Evolutionary conservation across 2,113 vertebrate genomes (phyloP), one percentile per base, ranked within the genome.

Genomic region (Brevimyrus niger): DNA sequence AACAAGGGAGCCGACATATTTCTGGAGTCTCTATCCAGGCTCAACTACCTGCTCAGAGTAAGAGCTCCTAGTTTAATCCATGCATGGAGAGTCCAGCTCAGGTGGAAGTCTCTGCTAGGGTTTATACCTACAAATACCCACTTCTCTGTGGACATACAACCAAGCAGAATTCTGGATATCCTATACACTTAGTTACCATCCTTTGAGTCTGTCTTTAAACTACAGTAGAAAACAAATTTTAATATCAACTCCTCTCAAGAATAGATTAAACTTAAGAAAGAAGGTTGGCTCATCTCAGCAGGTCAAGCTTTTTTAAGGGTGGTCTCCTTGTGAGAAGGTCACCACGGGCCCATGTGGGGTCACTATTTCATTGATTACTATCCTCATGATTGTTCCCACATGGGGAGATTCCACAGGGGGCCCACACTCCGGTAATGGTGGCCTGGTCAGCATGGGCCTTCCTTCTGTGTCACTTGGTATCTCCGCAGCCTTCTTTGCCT

Each of bases 1-100:
- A 99, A 99, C 94, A 99, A 99, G 92, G 98, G 98, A 91, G 98
- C 98, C 1, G 98, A 99, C 92, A 96, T 99, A 91, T 98, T 99
- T 93, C 94, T 99, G 23, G 98, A 99, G 92, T 96, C 98, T 0
- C 95, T 99, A 90, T 98, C 98, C 92, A 97, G 98, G 94, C 94
- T 99, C 53, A 99, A 99, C 91, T 99, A 99, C 93, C 93, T 99
- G 42, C 95, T 99, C 44, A 95, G 97, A 97, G 98, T 99, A 95
- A 95, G 94, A 53, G n/a, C 10, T 55, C 44, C 47, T 15, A 85
- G 10, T 46, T 61, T 61, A n/a, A 61, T n/a, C 58, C 58, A 61
- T 61, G 17, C 21, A 65, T 84, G 17, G 21, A 80, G 11, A 80
- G 11, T 42, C 35, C 73, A 35, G 35, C 58, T 61, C 58, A 58